Conservation (phyloP, 2,113 vertebrate species). For the Phrynosoma platyrhinos region DNA sequence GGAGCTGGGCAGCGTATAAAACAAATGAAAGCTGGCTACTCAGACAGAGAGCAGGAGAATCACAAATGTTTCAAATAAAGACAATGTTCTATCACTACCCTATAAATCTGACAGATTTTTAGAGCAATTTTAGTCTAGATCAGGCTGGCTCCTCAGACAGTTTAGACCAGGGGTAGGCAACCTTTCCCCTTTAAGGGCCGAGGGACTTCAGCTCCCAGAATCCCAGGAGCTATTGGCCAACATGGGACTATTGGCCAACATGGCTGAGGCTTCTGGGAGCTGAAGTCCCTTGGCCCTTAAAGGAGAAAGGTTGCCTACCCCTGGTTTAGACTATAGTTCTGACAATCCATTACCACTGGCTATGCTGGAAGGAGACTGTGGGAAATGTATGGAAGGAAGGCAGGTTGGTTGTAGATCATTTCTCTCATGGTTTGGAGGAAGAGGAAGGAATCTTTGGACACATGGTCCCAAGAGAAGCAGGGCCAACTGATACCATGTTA, state of each 20-base stretch:
- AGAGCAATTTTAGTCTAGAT: background rate
- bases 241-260: no score
- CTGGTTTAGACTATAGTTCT: background rate
- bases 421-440: background rate
- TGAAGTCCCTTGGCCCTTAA: no score
- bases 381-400: background rate
- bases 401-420: background rate
- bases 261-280: no score
- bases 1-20: background rate
- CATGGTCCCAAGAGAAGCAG: background rate
- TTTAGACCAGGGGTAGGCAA: background rate
- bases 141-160: background rate
- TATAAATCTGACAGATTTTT: background rate
- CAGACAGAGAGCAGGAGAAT: background rate
- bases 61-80: background rate
- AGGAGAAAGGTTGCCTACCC: no score
- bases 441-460: no score
- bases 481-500: background rate
- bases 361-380: background rate
- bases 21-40: background rate
- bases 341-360: background rate
- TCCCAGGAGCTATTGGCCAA: no score
- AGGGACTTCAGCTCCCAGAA: no score
- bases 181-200: no score
- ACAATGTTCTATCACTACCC: background rate